Conservation (phyloP, 37 sponge, comb jelly and placozoan species). For the Axinella damicornis region DNA sequence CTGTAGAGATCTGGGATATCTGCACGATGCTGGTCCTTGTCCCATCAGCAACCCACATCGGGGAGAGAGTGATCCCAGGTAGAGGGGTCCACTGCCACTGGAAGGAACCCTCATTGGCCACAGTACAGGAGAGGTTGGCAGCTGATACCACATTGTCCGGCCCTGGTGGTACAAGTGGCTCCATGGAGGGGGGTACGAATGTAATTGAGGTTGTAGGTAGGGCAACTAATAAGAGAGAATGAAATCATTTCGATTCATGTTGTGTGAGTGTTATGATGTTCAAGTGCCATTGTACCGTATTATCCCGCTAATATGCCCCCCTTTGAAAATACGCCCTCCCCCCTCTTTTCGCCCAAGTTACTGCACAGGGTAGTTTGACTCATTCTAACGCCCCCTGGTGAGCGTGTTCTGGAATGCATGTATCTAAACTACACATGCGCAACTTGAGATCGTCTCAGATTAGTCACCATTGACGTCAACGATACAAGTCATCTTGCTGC, state of each 20-base stretch:
- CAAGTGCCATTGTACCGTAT: no score
- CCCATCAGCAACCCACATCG: constrained; percentile 18
- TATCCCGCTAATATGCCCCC: no score
- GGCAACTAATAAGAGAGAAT: background rate
- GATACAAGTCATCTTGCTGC: no score
- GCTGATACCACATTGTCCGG: background rate
- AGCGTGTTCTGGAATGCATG: no score
- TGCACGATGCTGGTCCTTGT: constrained; percentile 44
- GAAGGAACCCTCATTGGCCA: constrained; percentile 49
- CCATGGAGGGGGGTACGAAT: background rate
- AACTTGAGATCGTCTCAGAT: no score
- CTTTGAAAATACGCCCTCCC: no score
- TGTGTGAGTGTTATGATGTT: no score
- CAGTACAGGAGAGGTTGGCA: constrained; percentile 54
- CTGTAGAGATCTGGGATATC: background rate
- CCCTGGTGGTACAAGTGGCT: background rate
- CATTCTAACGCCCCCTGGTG: no score
- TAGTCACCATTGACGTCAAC: no score
- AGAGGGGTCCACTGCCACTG: constrained; percentile 44
- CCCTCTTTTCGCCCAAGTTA: no score
- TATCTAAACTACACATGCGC: no score
- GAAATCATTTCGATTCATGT: background rate
- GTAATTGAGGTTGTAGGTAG: background rate
- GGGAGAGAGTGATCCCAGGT: background rate
- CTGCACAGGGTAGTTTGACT: no score